Base-by-base conservation (phyloP, 2,888 invertebrate genomes). In the Yponomeuta evonymella region DNA sequence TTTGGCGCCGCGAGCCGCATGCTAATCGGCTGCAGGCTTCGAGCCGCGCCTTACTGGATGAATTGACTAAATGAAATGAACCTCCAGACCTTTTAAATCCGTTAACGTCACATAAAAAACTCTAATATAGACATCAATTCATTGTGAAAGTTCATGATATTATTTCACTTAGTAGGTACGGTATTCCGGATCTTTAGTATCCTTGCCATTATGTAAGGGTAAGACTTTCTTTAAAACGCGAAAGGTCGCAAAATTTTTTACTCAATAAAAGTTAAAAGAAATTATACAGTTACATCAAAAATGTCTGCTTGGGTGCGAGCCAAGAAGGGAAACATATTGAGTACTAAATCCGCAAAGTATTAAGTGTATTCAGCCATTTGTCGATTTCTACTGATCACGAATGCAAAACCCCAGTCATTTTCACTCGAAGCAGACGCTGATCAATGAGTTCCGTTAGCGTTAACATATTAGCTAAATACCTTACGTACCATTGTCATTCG, bases 371-470 rank as follows among this genome's bases (percentile, higher is more conserved):
- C 81, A 84, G 85, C 87, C 81, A 80, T 78, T 81, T 78, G 78
- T 67, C 81, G 89, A 86, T 90, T 91, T 91, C 91, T 90, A 89
- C 90, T 89, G 78, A 85, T 89, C 86, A 84, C 76, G 77, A 81
- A 89, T 87, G 85, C 89, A 70, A 69, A 79, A 76, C 77, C 76
- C 73, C 76, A 79, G 76, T 75, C 78, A 85, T 83, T 90, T 89
- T 86, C 87, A 88, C 89, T 87, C 29, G 15, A 23, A 68, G 51
- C 6, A 23, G 51, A 51, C 51, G 11, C 23, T 15, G 48, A 48
- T 5, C 29, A 68, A 68, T 29, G 48, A 48, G 51, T 58, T 58
- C 51, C 51, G 51, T 58, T 58, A 58, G 12, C 51, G 51, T 58
- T 58, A 15, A 58, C 51, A 58, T 58, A 58, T 51, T 51, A 51